Base-by-base conservation (phyloP, 2,797 vertebrate genomes). In the Characodon lateralis region DNA sequence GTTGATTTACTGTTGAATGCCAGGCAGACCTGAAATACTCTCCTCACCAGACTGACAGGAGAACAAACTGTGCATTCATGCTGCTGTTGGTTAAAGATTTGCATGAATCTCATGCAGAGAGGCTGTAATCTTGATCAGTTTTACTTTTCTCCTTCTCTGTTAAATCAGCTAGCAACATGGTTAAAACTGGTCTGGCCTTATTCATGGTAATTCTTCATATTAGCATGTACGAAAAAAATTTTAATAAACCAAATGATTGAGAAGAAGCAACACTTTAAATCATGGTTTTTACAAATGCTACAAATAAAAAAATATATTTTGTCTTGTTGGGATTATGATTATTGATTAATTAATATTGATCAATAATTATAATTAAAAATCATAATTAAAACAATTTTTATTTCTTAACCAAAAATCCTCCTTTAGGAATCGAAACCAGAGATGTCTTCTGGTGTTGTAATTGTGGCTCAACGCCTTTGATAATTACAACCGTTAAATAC, bases 1-100 rank as follows among this genome's bases (percentile, higher is more conserved):
- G 76, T 79, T 76, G 83, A 82, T 86, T 88, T 74, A 71, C 24
- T 66, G 73, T 76, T 53, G 51, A 53, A 53, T 53, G 12, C 39
- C 82, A 65, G 80, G 69, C 65, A 71, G 76, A 78, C 55, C 28
- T 80, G 80, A 82, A 87, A 78, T 84, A 80, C 85, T 88, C 85
- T 87, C n/a, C 2, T 88, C 86, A 73, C 72, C 59, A 31, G 28
- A 70, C 46, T 7, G n/a, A 55, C 46, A 39, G 78, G 51, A 68
- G 75, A 43, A 58, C 16, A 14, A 58, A 9, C 20, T 53, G 18
- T 39, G 28, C 56, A 39, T 24, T 35, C 41, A 12, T 41, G 66
- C 12, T n/a, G 8, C 48, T 56, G 8, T 26, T 73, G 31, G 31
- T 48, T 10, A 2, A 51, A 66, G 22, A 22, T n/a, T 24, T 66